A percentile compares a stretch with the other conserved stretches of the same genome.
These are phyloP conservation scores for Peromyscus melanophrys DNA, from an alignment of 2,797 vertebrate genomes.

Conservation along the genomic window DNA sequence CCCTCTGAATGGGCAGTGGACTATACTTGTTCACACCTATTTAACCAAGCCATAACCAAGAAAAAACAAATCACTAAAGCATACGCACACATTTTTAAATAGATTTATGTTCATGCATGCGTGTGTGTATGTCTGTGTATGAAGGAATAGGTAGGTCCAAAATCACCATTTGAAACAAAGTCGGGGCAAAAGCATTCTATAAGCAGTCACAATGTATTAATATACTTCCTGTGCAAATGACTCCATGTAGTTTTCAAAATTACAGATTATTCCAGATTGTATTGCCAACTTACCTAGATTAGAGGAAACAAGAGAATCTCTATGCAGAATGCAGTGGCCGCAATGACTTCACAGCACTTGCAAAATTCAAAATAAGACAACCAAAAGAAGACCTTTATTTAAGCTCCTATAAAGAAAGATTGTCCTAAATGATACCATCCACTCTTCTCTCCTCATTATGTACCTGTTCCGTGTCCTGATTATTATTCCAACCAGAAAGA, in stretches of 20 bases:
- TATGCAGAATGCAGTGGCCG: neutral
- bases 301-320: neutral
- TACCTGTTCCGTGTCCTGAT: neutral
- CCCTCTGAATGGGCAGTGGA: neutral
- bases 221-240: neutral
- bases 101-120: neutral
- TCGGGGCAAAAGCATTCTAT: neutral
- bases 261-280: neutral
- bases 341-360: neutral
- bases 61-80: neutral
- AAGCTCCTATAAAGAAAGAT: neutral
- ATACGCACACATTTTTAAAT: neutral
- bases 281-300: neutral
- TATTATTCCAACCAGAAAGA: conserved; percentile 50
- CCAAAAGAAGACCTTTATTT: neutral
- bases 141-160: neutral
- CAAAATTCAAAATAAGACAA: neutral
- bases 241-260: neutral
- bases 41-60: conserved; percentile 44
- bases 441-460: neutral
- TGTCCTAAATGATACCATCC: neutral
- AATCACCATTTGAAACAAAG: conserved; percentile 43
- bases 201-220: neutral
- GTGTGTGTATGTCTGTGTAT: neutral
- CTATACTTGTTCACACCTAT: neutral